Evolutionary conservation across 2,113 vertebrate genomes (phyloP), one percentile per base, ranked within the genome.

Genomic region (Garra rufa): DNA sequence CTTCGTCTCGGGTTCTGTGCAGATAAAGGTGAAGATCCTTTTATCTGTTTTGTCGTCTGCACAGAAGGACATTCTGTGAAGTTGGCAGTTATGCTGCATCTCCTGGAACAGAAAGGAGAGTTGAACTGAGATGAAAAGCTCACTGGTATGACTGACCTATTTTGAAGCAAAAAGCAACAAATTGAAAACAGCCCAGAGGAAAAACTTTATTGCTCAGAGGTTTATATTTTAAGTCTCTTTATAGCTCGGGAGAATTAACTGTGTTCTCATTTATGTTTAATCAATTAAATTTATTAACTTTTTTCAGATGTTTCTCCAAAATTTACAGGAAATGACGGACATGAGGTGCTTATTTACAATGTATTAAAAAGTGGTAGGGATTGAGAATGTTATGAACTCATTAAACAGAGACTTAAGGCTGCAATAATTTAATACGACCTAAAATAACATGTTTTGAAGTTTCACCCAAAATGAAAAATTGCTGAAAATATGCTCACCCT

Each of bases 31-130:
- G 86, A 99, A 99, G 94, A 99, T 99, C 87, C 97, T 95, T 92
- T 99, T 99, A 92, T 99, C 98, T 0, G 98, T 99, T 93, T 99
- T 99, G 92, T 99, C 98, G 88, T 99, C 98, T 6, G 98, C 98
- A 86, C 98, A 99, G 92, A 99, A 99, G 19, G 98, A 99, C 95
- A 99, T 99, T 91, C 98, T 92, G 73, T 99, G 98, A 86, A 99
- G 93, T 83, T 99, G 98, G 85, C 97, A 99, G 92, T 98, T 99
- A 84, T 99, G 96, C 87, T 96, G 96, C 78, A 99, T 95, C 83
- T 99, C 98, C 98, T 99, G 94, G 67, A 61, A 59, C 65, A 71
- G 3, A 30, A 61, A 9, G 43, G 13, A 82, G 14, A 82, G 19
- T 9, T 50, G 77, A 63, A 41, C 76, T 65, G 17, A 50, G 46